These are phyloP conservation scores for Capricornis sumatraensis DNA, from an alignment of 2,113 vertebrate genomes.

Conservation along the genomic window DNA sequence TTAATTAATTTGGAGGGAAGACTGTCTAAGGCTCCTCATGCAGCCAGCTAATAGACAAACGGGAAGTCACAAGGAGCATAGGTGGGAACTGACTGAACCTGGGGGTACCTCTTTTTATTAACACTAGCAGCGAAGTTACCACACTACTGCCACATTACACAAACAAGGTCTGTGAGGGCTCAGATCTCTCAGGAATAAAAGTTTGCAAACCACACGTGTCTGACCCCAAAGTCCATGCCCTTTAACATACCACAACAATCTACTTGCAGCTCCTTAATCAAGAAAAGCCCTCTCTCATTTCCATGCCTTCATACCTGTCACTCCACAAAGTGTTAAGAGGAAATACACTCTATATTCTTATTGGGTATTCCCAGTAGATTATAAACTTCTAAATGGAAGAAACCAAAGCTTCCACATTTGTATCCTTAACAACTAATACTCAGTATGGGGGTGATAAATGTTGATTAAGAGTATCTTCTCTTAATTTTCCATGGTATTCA, in stretches of 20 bases:
- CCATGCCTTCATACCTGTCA: background rate
- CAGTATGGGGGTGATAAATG: background rate
- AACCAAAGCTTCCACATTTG: background rate
- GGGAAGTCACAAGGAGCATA: background rate
- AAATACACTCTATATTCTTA: conserved; percentile 5
- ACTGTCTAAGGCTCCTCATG: background rate
- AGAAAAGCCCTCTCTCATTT: background rate
- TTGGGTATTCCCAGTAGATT: background rate
- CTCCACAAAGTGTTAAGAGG: background rate
- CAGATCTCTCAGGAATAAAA: background rate
- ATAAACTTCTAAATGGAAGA: conserved; percentile 6
- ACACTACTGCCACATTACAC: background rate
- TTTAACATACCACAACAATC: background rate
- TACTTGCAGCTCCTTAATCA: background rate
- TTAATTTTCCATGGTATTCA: conserved; percentile 8
- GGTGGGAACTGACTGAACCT: background rate
- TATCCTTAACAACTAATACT: background rate
- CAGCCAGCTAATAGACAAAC: background rate
- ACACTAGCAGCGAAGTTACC: background rate
- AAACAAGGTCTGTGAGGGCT: background rate
- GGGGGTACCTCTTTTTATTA: background rate
- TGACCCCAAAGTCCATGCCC: background rate
- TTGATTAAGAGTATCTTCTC: background rate
- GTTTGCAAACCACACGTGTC: background rate
- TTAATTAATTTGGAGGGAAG: conserved; percentile 28